Conservation (phyloP, 2,113 vertebrate genomes). For the Nanorana parkeri region DNA sequence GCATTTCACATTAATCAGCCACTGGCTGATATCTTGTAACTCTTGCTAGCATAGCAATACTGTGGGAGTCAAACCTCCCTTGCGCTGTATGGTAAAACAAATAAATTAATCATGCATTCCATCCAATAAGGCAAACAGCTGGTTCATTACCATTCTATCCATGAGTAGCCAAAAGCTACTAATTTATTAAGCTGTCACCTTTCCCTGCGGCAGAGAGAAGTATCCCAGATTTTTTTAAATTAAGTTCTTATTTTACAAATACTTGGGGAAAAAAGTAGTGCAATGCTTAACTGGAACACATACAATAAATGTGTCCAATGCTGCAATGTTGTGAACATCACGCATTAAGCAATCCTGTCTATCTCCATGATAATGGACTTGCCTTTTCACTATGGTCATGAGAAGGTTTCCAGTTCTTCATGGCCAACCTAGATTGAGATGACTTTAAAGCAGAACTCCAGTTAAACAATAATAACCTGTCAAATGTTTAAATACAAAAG, state of each 20-base stretch:
- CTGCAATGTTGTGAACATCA: too few relatives aligned
- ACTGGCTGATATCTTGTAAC: conserved; percentile 66
- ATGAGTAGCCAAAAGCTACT: conserved; percentile 68
- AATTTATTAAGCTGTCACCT: conserved; percentile 69
- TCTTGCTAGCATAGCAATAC: conserved; percentile 68
- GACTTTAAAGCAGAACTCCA: too few relatives aligned
- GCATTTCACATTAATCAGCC: conserved; percentile 69
- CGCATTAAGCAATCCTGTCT: too few relatives aligned
- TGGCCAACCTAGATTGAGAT: too few relatives aligned
- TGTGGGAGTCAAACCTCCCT: conserved; percentile 60
- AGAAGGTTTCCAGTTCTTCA: too few relatives aligned
- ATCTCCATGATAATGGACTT: too few relatives aligned
- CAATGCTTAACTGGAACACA: too few relatives aligned
- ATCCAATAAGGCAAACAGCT: conserved; percentile 67
- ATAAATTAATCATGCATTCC: conserved; percentile 65
- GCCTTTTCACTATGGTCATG: too few relatives aligned
- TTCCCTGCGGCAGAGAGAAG: conserved; percentile 48
- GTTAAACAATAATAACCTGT: too few relatives aligned
- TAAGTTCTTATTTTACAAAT: conserved; percentile 6
- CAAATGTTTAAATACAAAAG: too few relatives aligned
- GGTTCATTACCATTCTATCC: conserved; percentile 66
- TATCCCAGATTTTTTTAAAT: conserved; percentile 4
- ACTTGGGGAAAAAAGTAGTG: conserved; percentile 1
- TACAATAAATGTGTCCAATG: too few relatives aligned
- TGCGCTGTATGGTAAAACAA: conserved; percentile 64